Evolutionary conservation across 2,797 vertebrate species (phyloP), one percentile per base, ranked within the genome.

Genomic region (Nyctalus aviator): DNA sequence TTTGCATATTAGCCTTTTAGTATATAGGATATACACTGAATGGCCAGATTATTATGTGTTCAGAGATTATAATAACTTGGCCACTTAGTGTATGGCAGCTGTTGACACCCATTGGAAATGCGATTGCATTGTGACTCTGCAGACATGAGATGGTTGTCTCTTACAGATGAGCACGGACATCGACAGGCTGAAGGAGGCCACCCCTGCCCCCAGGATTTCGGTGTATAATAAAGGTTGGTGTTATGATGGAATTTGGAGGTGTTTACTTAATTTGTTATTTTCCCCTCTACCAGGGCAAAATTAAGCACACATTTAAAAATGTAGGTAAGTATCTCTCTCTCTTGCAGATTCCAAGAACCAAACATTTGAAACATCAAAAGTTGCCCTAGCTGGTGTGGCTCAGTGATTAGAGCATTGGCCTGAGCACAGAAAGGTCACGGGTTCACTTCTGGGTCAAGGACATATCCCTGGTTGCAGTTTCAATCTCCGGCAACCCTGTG

Each of bases 361-460:
- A 93, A 93, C 25, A 78, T 57, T 79, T 90, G 66, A 94, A 92
- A 91, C 79, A 27, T 48, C 4, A 59, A 89, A 85, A 91, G 72
- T 4, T 55, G 59, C 12, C 59, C 2, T 15, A 5, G 59, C 59
- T 62, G 59, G 59, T 62, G 59, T 62, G 59, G 27, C 27, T 7
- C 59, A 15, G 27, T 62, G 59, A 62, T 30, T 15, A 30, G 59
- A 62, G 27, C 2, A 12, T 13, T 30, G 27, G 59, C 59, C 59
- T 7, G 27, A 62, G 27, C 59, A 62, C 59, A 30, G 59, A 62
- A 62, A 30, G 59, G 27, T 62, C 27, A 62, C 2, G 5, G 27
- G 25, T 62, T 62, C 12, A 62, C 6, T 30, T 62, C 25, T 62
- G 59, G 27, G 27, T 62, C 59, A 62, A 62, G 59, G 59, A 27